Evolutionary conservation across 2,113 vertebrate species (phyloP).

Genomic region (Otolemur garnettii): DNA sequence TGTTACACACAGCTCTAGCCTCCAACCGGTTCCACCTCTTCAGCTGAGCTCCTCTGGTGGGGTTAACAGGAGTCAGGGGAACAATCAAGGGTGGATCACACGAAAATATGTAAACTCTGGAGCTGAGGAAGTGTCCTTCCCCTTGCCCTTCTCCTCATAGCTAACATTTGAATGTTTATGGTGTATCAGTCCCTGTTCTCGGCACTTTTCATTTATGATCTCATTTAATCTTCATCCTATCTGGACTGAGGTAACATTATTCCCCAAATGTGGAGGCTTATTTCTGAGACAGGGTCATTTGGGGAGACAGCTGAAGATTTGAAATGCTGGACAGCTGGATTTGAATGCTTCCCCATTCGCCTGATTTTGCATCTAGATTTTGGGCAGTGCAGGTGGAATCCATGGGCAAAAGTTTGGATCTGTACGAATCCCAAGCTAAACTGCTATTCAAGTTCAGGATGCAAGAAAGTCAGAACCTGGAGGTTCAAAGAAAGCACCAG

Average conservation of each 20-base stretch:
- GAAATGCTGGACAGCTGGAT: not conserved
- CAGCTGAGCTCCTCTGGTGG: not conserved
- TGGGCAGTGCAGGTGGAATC: not conserved
- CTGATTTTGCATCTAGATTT: not conserved
- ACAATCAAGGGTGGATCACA: not conserved
- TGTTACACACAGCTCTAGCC: accelerated
- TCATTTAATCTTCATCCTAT: not conserved
- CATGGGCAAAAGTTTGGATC: not conserved
- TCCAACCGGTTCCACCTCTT: not conserved
- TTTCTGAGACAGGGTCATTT: not conserved
- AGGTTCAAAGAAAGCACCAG: not conserved
- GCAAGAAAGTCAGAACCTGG: not conserved
- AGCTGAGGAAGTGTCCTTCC: not conserved
- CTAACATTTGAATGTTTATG: not conserved
- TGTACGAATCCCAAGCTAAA: not conserved
- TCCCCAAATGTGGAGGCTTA: not conserved
- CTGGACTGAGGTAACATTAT: not conserved
- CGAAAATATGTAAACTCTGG: not conserved
- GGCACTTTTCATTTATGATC: not conserved
- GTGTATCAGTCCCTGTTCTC: not conserved
- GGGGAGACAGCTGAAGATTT: not conserved
- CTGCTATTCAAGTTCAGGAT: not conserved
- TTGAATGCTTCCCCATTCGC: not conserved
- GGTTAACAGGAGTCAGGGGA: not conserved
- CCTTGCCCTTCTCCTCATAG: not conserved